Conservation (phyloP, 2,888 invertebrate species). For the Conops quadrifasciatus region DNA sequence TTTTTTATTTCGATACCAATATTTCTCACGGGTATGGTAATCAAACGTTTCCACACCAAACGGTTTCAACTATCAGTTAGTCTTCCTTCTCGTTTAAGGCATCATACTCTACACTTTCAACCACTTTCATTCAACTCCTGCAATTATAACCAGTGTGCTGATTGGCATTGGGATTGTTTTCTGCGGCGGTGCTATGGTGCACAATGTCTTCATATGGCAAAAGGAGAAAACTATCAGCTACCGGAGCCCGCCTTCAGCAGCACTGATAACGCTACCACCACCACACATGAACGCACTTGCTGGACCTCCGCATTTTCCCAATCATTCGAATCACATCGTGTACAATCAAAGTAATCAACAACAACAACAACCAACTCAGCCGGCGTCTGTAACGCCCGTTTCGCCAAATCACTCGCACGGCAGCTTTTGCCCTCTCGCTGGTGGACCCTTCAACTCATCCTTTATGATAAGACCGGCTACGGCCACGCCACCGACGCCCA, state of each 20-base stretch:
- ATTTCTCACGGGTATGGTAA: conserved; percentile 82
- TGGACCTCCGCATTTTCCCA: conserved; percentile 52
- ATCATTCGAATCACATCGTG: conserved; percentile 41
- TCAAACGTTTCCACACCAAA: too few relatives aligned
- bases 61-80: background rate
- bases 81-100: conserved; percentile 69
- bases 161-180: conserved; percentile 92
- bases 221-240: conserved; percentile 87
- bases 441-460: conserved; percentile 54
- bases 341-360: conserved; percentile 24
- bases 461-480: conserved; percentile 62
- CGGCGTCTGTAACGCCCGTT: conserved; percentile 64
- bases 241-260: conserved; percentile 56
- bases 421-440: conserved; percentile 61
- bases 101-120: conserved; percentile 92
- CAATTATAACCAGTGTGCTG: conserved; percentile 88
- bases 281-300: conserved; percentile 43
- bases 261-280: conserved; percentile 43
- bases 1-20: conserved; percentile 95
- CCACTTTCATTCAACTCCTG: conserved; percentile 90
- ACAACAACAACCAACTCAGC: conserved; percentile 50
- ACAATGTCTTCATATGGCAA: conserved; percentile 95
- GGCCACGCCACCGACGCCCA: conserved; percentile 65
- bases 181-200: conserved; percentile 92
- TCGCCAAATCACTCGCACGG: conserved; percentile 66